Evolutionary conservation across 1,140 invertebrate species (phyloP).

Genomic region (Eumeta japonica): DNA sequence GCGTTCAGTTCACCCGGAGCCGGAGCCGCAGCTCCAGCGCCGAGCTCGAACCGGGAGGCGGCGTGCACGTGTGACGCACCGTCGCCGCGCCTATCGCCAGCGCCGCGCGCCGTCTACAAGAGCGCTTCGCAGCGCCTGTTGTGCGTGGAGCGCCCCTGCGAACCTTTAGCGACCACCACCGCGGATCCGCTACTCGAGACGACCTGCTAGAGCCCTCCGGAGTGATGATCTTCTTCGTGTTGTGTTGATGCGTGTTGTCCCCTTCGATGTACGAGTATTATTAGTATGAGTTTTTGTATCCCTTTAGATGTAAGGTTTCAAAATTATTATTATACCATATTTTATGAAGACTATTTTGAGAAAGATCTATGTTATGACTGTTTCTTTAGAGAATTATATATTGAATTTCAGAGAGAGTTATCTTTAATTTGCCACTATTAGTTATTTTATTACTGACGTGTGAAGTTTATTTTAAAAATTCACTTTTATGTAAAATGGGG

Average conservation of each 20-base stretch:
- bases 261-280: constrained; percentile 42
- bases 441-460: no score
- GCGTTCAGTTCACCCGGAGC: constrained; percentile 26
- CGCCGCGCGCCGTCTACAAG: constrained; percentile 28
- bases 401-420: no score
- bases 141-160: no score
- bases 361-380: no score
- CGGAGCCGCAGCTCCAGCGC: neutral
- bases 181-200: constrained; percentile 40
- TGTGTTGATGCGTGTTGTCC: constrained; percentile 20
- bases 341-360: constrained; percentile 19
- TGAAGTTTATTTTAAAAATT: no score
- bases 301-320: constrained; percentile 45
- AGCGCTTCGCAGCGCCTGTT: constrained; percentile 25
- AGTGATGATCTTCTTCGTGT: constrained; percentile 7
- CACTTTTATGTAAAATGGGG: no score
- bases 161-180: constrained; percentile 8
- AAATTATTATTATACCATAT: constrained; percentile 48
- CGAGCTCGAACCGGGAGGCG: neutral
- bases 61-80: constrained; percentile 10
- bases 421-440: no score
- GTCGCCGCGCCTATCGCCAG: constrained; percentile 17
- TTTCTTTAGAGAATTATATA: no score
- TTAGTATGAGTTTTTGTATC: constrained; percentile 50
- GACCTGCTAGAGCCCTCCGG: constrained; percentile 25